Base-by-base conservation (phyloP, 2,797 vertebrate genomes). In the Menidia menidia region DNA sequence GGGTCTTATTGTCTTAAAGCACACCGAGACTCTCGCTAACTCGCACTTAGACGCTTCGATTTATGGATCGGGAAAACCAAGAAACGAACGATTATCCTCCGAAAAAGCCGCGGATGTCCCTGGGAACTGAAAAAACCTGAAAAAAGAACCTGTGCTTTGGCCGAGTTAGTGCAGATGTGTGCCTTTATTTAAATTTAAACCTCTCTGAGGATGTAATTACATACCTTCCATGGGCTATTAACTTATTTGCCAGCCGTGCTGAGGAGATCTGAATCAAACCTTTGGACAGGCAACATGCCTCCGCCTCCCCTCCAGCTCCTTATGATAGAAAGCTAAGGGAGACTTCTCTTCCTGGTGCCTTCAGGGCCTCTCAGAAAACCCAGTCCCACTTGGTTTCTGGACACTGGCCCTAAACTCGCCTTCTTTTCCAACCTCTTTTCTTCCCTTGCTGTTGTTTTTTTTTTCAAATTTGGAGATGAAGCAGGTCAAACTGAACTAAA, bases 341-440 rank as follows among this genome's bases (percentile, higher is more conserved):
- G n/a, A n/a, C n/a, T n/a, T n/a, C n/a, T 25, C 25, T 25, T 25
- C 25, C 25, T 25, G 25, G 25, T 25, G 25, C 25, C 25, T 25
- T 25, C 25, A 25, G 2, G 25, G 25, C 25, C 25, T 25, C 25
- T 25, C 25, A 2, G 25, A 25, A 25, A 25, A 25, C 25, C 25
- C 25, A 25, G 25, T 25, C 25, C 25, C 25, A 25, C 25, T 2
- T 25, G 25, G 25, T 25, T 25, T 25, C 1, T 25, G 25, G 25
- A 25, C 25, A 25, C 25, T 25, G 25, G 25, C 25, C 25, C 25
- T 25, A 25, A 25, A 25, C 25, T 25, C 25, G 25, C 25, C 25
- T 25, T 25, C 25, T 25, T 25, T 25, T 60, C 68, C 56, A 44
- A 56, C 59, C 62, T 71, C 66, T 39, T 39, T 32, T 73, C 80